Evolutionary conservation across 2,797 vertebrate species (phyloP).

Genomic region (Danio tinwini): DNA sequence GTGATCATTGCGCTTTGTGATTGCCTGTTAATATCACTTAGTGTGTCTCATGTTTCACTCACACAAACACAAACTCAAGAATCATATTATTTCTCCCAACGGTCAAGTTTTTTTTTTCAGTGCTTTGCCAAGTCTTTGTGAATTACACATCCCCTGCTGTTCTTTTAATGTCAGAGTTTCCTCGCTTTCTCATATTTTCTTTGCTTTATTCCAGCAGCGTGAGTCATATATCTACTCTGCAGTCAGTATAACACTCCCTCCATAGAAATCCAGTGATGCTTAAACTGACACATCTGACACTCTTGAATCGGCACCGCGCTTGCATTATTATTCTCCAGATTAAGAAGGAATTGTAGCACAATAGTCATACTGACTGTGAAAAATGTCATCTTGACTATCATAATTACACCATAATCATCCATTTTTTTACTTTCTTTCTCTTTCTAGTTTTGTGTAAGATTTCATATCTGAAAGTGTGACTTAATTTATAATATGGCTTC

Average conservation of each 20-base stretch:
- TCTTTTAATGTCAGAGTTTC: constrained; percentile 44
- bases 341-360: constrained; percentile 15
- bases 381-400: constrained; percentile 24
- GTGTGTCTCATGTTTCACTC: not conserved
- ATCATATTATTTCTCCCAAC: constrained; percentile 29
- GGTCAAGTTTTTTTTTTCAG: constrained; percentile 16
- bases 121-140: constrained; percentile 22
- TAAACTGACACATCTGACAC: constrained; percentile 17
- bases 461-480: too few species aligned
- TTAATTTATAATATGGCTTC: too few species aligned
- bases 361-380: not conserved
- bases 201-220: constrained; percentile 10
- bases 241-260: constrained; percentile 9
- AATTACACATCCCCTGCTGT: constrained; percentile 39
- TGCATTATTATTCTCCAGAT: constrained; percentile 22
- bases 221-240: constrained; percentile 36
- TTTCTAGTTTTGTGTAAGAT: too few species aligned
- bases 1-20: constrained; percentile 6
- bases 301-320: constrained; percentile 6
- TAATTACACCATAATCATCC: constrained; percentile 26
- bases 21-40: constrained; percentile 17
- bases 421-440: too few species aligned
- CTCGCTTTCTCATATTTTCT: constrained; percentile 10
- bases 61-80: constrained; percentile 1
- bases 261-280: constrained; percentile 14